phyloP scores from a whole-genome alignment of 2,888 invertebrate species.

The Hirtodrosophila alboralis region DNA sequence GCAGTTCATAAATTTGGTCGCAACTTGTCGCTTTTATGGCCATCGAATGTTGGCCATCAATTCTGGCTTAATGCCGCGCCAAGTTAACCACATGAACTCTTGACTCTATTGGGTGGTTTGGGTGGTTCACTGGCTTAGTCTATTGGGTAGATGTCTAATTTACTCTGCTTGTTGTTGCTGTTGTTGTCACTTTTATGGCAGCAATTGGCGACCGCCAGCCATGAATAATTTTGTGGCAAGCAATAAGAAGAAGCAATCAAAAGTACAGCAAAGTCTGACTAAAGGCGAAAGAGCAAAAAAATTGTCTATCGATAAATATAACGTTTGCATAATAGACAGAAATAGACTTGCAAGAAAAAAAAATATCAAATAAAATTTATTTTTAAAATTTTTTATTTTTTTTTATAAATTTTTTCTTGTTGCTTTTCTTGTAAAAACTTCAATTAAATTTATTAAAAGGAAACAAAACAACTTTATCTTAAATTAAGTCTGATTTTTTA shows the following conservation, averaged over 20 bases:
- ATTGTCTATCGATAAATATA: background rate
- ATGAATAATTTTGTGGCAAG: constrained; percentile 42
- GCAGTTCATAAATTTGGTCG: constrained; percentile 51
- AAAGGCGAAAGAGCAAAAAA: background rate
- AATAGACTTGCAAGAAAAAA: no score
- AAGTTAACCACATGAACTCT: constrained; percentile 34
- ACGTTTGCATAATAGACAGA: no score
- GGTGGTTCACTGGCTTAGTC: constrained; percentile 1
- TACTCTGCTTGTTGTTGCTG: constrained; percentile 12
- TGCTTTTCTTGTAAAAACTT: no score
- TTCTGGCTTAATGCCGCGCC: constrained; percentile 59
- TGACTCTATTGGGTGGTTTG: constrained; percentile 4
- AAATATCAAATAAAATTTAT: no score
- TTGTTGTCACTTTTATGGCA: constrained; percentile 54
- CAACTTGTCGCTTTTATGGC: constrained; percentile 55
- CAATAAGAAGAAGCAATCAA: background rate
- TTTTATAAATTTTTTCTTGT: no score
- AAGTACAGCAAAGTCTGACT: constrained; percentile 2
- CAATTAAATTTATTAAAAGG: no score
- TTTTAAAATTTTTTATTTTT: no score
- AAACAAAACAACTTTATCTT: no score
- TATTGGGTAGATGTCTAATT: constrained; percentile 33
- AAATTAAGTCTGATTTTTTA: no score
- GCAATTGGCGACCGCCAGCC: constrained; percentile 41
- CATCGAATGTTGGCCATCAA: constrained; percentile 60